A percentile compares a stretch with the other conserved stretches of the same genome.
Conservation (phyloP, 30 jellyfish, hydroid and myxozoan species). For the Aurelia sp. region DNA sequence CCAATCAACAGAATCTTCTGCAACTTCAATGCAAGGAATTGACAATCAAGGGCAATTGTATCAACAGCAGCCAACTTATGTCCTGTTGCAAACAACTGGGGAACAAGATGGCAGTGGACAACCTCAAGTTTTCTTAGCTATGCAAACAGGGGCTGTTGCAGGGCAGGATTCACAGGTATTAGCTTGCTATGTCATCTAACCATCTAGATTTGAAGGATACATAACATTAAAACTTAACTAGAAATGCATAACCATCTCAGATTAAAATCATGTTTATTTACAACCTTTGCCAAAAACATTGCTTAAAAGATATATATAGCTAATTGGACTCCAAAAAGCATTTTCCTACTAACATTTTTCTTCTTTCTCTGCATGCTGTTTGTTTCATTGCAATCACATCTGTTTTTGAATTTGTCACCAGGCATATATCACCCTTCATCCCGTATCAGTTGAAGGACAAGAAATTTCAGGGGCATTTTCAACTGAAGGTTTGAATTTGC, state of each 20-base stretch:
- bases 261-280: too few relatives aligned
- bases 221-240: too few relatives aligned
- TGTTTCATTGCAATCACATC: too few relatives aligned
- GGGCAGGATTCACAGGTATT: conserved; percentile 83
- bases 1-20: conserved; percentile 22
- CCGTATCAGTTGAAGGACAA: conserved; percentile 89
- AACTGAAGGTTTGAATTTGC: conserved; percentile 86
- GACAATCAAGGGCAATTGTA: conserved; percentile 57
- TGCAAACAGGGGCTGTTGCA: conserved; percentile 86
- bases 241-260: too few relatives aligned
- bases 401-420: background rate
- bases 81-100: conserved; percentile 87
- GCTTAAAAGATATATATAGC: too few relatives aligned
- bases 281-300: too few relatives aligned
- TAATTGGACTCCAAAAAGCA: too few relatives aligned
- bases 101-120: conserved; percentile 93
- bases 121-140: conserved; percentile 94
- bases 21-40: conserved; percentile 51
- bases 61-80: conserved; percentile 97
- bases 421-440: conserved; percentile 95
- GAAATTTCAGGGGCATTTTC: conserved; percentile 80
- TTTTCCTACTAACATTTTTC: too few relatives aligned
- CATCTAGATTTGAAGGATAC: background rate
- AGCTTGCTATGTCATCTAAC: background rate
- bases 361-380: too few relatives aligned